phyloP scores from a whole-genome alignment of 2,113 vertebrate genomes.

The Brachypteracias leptosomus region DNA sequence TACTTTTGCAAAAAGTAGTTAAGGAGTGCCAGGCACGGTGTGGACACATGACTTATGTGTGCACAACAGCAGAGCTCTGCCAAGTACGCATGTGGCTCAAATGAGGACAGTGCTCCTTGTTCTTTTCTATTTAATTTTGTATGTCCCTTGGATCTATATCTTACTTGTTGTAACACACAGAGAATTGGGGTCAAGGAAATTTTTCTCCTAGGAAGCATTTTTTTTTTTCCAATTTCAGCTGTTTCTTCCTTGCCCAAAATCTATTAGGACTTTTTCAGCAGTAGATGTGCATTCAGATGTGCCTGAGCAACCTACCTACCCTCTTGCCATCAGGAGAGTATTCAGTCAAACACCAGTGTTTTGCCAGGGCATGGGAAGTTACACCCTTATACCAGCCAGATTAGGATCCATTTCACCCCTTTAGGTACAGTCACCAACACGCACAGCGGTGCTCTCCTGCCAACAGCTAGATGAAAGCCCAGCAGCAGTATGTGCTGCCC shows the following conservation, averaged over 20 bases:
- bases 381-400: neutral
- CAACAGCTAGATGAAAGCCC: neutral
- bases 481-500: neutral
- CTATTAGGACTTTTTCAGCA: neutral
- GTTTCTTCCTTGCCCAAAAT: neutral
- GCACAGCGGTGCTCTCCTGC: neutral
- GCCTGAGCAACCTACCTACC: neutral
- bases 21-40: too few species aligned
- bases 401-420: neutral
- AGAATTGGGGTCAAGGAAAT: neutral
- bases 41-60: rapidly evolving
- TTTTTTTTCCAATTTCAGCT: neutral
- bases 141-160: neutral
- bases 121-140: neutral
- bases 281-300: neutral
- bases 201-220: neutral
- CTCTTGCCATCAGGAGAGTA: too few species aligned
- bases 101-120: neutral
- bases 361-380: neutral
- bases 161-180: neutral
- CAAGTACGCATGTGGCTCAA: neutral
- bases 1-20: neutral
- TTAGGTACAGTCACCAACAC: neutral
- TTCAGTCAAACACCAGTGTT: neutral
- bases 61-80: neutral